phyloP scores from a whole-genome alignment of 2,888 invertebrate genomes.

The Apotomis turbidana region DNA sequence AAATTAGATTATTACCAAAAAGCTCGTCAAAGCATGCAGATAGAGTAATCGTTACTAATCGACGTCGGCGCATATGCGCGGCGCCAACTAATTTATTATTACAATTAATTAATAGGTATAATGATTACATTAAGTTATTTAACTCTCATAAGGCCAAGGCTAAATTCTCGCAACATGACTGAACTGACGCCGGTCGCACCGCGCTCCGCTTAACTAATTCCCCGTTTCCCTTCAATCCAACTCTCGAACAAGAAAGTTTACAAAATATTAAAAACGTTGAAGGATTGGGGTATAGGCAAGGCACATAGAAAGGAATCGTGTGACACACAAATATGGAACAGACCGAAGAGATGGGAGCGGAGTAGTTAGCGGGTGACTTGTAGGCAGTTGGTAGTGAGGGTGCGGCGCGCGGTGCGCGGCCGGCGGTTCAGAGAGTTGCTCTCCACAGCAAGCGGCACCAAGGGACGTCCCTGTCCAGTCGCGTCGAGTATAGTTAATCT shows the following conservation, averaged over 20 bases:
- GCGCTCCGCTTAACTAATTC: constrained; percentile 52
- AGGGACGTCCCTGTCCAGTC: constrained; percentile 57
- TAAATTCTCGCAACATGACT: constrained; percentile 84
- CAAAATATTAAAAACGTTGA: constrained; percentile 36
- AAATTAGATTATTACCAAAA: constrained; percentile 84
- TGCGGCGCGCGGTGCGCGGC: constrained; percentile 34
- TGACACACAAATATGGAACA: constrained; percentile 57
- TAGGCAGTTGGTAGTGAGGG: background rate
- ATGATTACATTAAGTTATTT: constrained; percentile 81
- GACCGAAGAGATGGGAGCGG: constrained; percentile 42
- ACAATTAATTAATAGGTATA: constrained; percentile 68
- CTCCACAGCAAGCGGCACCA: constrained; percentile 58
- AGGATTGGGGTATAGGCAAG: constrained; percentile 58
- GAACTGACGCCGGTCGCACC: constrained; percentile 73
- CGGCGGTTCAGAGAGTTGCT: constrained; percentile 62
- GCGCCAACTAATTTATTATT: constrained; percentile 68
- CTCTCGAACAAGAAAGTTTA: constrained; percentile 43
- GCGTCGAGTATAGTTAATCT: constrained; percentile 54
- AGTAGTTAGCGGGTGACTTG: too few species aligned
- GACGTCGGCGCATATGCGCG: constrained; percentile 70
- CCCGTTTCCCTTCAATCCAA: constrained; percentile 32
- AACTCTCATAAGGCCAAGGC: constrained; percentile 84
- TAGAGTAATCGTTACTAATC: constrained; percentile 80
- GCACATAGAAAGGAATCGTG: constrained; percentile 73
- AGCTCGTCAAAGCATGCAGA: constrained; percentile 84